Evolutionary conservation across 2,113 vertebrate genomes (phyloP), one percentile per base, ranked within the genome.

Genomic region (Astatoreochromis straeleni): DNA sequence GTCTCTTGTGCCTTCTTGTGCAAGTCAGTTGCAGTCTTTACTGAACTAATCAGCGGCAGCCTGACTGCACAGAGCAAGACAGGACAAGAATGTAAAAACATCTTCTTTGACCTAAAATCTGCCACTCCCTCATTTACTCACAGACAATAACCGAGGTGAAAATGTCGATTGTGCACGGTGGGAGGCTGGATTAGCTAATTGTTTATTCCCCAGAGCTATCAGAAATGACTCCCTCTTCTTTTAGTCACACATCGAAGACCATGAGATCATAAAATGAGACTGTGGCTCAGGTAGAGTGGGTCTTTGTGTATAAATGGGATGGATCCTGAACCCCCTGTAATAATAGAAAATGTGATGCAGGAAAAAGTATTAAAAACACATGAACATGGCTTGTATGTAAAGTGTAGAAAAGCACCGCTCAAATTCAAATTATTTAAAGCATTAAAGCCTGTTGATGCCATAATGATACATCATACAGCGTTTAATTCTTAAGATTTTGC

Each of bases 71-170:
- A 1, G 47, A 90, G 93, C 93, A 95, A 94, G 94, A 96, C 90
- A 84, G 89, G 87, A 91, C 94, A 96, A 92, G 95, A 92, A 93
- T 91, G 88, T n/a, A 93, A 90, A 91, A 91, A 91, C 85, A 60
- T 88, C 85, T 94, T 80, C 88, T 88, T 54, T 82, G 87, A 87
- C 83, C 75, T 81, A 60, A 45, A 81, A 83, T 88, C 83, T 89
- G 93, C 94, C 92, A 91, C 93, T 84, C 94, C 94, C 92, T 93
- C 17, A 4, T 38, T 75, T 82, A 33, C 78, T 85, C 65, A 73
- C 57, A 91, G 84, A 75, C 29, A 63, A 29, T 68, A 86, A 6
- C 68, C 31, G 29, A 84, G 29, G 51, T 83, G 42, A 89, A 81
- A 84, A 53, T 42, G 40, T 14, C 4, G 38, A 91, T 73, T 31